phyloP scores from a whole-genome alignment of 2,888 invertebrate genomes.

The Drosophila anceps region DNA sequence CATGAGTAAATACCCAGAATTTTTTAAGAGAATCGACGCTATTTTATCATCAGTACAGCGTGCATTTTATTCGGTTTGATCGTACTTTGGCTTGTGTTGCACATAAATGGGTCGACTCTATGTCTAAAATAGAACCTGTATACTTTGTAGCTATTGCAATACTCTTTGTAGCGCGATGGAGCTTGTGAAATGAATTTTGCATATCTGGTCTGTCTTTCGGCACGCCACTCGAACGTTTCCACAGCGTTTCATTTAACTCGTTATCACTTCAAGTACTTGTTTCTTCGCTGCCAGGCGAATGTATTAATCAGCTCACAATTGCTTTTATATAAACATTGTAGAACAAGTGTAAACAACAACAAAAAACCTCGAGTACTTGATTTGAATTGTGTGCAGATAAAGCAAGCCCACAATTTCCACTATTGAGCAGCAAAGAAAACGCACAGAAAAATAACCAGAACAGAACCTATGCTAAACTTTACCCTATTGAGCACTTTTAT shows the following conservation, averaged over 20 bases:
- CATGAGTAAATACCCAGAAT: no score
- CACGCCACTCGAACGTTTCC: constrained; percentile 50
- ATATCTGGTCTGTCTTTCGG: constrained; percentile 25
- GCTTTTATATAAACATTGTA: constrained; percentile 48
- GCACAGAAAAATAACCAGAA: constrained; percentile 11
- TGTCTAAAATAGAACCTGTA: constrained; percentile 56
- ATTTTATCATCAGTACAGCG: not conserved
- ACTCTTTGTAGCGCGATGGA: not conserved
- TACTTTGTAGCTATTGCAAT: constrained; percentile 28
- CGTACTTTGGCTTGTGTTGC: constrained; percentile 8
- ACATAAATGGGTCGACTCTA: constrained; percentile 62
- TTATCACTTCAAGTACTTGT: constrained; percentile 50
- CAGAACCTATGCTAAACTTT: constrained; percentile 39
- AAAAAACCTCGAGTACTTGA: constrained; percentile 30
- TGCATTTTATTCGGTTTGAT: not conserved
- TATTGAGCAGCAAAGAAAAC: constrained; percentile 28
- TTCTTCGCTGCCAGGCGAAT: constrained; percentile 5
- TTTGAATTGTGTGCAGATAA: constrained; percentile 53
- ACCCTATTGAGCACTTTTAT: constrained; percentile 20
- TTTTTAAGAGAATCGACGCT: no score
- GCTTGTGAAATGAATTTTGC: constrained; percentile 37
- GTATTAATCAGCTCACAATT: constrained; percentile 60
- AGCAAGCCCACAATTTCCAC: constrained; percentile 16
- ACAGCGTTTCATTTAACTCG: constrained; percentile 31
- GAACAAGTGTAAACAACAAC: constrained; percentile 42